Percentiles rank a stretch among this genome's conserved stretches.
phyloP scores from a whole-genome alignment of 2,113 vertebrate species.

The Plestiodon gilberti region DNA sequence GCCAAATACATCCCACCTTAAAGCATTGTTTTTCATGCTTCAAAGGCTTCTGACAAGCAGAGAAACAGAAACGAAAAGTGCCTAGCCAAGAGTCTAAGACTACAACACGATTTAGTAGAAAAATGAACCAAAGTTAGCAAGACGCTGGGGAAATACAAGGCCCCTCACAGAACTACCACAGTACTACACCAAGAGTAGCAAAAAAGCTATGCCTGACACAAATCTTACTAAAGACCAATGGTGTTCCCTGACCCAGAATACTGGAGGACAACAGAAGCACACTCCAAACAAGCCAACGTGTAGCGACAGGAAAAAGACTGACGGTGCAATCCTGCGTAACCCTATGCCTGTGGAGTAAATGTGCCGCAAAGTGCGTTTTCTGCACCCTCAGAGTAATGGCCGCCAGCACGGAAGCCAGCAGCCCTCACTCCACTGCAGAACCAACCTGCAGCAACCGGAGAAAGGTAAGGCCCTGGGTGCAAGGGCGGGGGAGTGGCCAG shows the following conservation, averaged over 20 bases:
- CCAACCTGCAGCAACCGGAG: too few relatives aligned
- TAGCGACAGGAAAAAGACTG: neutral
- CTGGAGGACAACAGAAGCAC: neutral
- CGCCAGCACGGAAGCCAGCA: too few relatives aligned
- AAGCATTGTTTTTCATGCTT: neutral
- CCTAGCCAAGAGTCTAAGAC: neutral
- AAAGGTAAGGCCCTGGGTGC: too few relatives aligned
- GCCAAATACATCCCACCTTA: neutral
- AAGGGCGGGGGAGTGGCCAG: too few relatives aligned
- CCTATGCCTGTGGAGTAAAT: too few relatives aligned
- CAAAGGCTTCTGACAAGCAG: neutral
- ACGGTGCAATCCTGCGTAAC: neutral
- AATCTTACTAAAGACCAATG: neutral
- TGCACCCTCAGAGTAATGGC: too few relatives aligned
- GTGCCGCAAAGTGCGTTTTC: too few relatives aligned
- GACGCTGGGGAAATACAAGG: neutral
- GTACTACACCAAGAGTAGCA: neutral
- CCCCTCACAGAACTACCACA: neutral
- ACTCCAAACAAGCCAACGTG: neutral
- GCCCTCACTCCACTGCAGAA: too few relatives aligned
- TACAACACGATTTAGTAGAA: neutral
- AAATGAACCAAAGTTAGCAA: neutral
- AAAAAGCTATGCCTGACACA: neutral
- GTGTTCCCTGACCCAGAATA: neutral
- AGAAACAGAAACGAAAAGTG: neutral